Evolutionary conservation across 2,797 vertebrate species (phyloP), one percentile per base, ranked within the genome.

Genomic region (Neosalanx taihuensis): DNA sequence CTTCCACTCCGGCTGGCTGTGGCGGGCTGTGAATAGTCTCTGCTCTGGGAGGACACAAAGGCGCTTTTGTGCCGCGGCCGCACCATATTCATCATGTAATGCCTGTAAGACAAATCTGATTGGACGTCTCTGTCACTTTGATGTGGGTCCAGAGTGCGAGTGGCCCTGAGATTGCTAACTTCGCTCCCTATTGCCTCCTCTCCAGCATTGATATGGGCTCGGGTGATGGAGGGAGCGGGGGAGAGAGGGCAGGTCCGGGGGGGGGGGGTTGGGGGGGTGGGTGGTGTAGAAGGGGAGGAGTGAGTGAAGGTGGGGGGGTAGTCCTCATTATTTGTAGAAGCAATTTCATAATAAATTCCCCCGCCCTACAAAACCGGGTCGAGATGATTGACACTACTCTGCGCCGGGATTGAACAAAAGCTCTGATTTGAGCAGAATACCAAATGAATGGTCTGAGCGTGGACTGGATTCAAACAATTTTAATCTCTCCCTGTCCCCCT

Each of bases 31-130:
- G 93, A 94, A 94, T 93, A 92, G 93, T 90, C 90, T 88, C 90
- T 80, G 91, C 92, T 93, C 85, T 83, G 87, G 86, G 90, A 86
- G 89, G 84, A 91, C 91, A 94, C 93, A 94, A 94, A 94, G 91
- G 87, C 83, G 85, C 91, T 91, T 93, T 94, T 94, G 93, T 94
- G 90, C 89, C 81, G 66, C 72, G 83, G 85, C 91, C 84, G 88
- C 91, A 92, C 91, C 92, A 93, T 93, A 94, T 94, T 94, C 93
- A 94, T 93, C 93, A 93, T 92, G 93, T 93, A 94, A 94, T 93
- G 92, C 92, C 93, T 93, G 91, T 92, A 93, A 93, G 91, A 94
- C 92, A 94, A 94, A 94, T 94, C 93, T 94, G 93, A 94, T 94
- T 94, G 93, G 93, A 94, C 91, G 90, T 92, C 92, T 91, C 89